A percentile compares a stretch with the other conserved stretches of the same genome.
Conservation (phyloP, 2,888 invertebrate genomes). For the Amblyjoppa fuscipennis region DNA sequence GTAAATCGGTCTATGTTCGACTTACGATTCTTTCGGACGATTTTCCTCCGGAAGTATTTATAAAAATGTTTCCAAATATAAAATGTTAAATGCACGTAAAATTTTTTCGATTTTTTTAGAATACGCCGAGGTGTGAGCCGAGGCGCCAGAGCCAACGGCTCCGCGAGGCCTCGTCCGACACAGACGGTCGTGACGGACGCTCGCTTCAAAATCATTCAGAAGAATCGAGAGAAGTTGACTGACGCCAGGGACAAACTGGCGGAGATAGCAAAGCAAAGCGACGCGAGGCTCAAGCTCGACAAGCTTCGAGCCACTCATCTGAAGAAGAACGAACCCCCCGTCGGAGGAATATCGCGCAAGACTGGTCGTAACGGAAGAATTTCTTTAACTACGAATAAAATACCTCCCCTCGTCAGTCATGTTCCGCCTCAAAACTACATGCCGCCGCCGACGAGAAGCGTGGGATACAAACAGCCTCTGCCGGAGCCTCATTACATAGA, state of each 20-base stretch:
- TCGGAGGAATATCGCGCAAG: constrained; percentile 85
- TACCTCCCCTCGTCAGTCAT: constrained; percentile 56
- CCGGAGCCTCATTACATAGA: constrained; percentile 76
- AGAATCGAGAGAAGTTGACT: constrained; percentile 90
- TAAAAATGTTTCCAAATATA: too few relatives aligned
- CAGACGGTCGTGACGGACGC: constrained; percentile 87
- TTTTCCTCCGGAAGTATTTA: too few relatives aligned
- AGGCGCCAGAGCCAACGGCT: constrained; percentile 48
- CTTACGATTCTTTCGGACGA: too few relatives aligned
- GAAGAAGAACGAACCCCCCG: constrained; percentile 82
- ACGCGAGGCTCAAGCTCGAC: constrained; percentile 91
- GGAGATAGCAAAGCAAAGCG: constrained; percentile 90
- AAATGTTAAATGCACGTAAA: not conserved
- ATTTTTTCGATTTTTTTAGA: constrained; percentile 58
- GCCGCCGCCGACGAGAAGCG: constrained; percentile 70
- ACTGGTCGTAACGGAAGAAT: constrained; percentile 87
- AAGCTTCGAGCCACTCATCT: constrained; percentile 87
- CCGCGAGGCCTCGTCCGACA: constrained; percentile 53
- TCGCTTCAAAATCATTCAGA: constrained; percentile 92
- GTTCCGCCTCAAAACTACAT: constrained; percentile 68
- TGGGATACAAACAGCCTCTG: constrained; percentile 76
- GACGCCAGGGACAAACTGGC: constrained; percentile 94
- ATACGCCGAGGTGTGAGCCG: constrained; percentile 73
- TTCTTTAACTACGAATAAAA: constrained; percentile 86
- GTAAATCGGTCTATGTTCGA: too few relatives aligned